Conservation (phyloP, 2,888 invertebrate genomes). For the Hirtodrosophila trivittata region DNA sequence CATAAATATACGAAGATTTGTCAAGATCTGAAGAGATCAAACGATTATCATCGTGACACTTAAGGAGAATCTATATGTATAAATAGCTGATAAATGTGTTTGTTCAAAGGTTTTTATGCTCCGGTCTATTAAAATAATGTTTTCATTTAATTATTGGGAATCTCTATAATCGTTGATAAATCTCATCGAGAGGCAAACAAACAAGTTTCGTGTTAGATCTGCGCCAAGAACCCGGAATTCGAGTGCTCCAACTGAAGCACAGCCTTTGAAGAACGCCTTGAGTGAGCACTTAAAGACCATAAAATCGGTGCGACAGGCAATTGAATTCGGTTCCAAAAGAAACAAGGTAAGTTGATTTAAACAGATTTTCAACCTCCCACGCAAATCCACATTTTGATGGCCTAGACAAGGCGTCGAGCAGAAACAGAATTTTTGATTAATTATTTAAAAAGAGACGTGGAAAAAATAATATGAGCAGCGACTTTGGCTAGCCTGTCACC, state of each 20-base stretch:
- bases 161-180: conserved; percentile 31
- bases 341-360: conserved; percentile 7
- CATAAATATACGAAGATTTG: too few species aligned
- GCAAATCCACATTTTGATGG: conserved; percentile 42
- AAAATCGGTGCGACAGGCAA: conserved; percentile 58
- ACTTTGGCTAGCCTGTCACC: conserved; percentile 51
- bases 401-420: conserved; percentile 22
- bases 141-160: too few species aligned
- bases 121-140: too few species aligned
- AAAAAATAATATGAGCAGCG: conserved; percentile 8
- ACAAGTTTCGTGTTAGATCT: conserved; percentile 36
- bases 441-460: conserved; percentile 53
- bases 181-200: conserved; percentile 40
- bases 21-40: too few species aligned
- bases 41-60: too few species aligned
- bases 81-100: too few species aligned
- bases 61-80: too few species aligned
- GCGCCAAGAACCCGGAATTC: conserved; percentile 67
- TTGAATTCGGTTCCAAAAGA: conserved; percentile 23
- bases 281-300: conserved; percentile 61
- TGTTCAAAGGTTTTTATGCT: too few species aligned
- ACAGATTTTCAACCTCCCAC: conserved; percentile 53
- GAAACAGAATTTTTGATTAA: conserved; percentile 55
- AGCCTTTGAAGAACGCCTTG: conserved; percentile 34
- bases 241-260: conserved; percentile 52